Base-by-base conservation (phyloP, 2,113 vertebrate species). In the Tricholaema leucomelas region DNA sequence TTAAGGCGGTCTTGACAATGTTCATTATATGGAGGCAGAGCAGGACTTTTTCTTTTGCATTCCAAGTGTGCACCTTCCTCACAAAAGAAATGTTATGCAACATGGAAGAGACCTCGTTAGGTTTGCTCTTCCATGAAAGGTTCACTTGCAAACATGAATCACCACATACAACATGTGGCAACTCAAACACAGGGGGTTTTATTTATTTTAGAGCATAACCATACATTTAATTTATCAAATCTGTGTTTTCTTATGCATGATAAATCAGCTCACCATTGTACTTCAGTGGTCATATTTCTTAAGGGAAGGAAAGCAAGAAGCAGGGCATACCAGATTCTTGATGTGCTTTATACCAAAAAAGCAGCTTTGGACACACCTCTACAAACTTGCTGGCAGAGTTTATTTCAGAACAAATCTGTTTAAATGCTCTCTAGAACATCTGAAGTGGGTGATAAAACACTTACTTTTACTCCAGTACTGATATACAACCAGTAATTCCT, bases 391-490 rank as follows among this genome's bases (percentile, higher is more conserved):
- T 35, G 44, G 54, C 28, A 71, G 69, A 69, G 69, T 56, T 85
- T 30, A 87, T 88, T 95, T 92, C 70, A 64, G 91, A 83, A 88
- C 5, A 3, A 52, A 67, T 72, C 83, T 50, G 36, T 35, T 30
- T 28, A 75, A 94, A 83, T 88, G 24, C 52, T 44, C 30, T 40
- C 65, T 25, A 56, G 82, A 92, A 90, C 71, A 79, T 78, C 50
- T 87, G 75, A 76, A 84, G 94, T 87, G 84, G 42, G 14, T 77
- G 87, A 80, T 13, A 81, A 84, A 84, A 75, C 42, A 63, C 66
- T 56, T 92, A 92, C 83, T 96, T 95, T 94, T 87, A 88, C 93
- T 83, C 90, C 81, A 83, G 73, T 60, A 82, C 63, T 73, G 35
- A 84, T 77, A 74, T 80, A 76, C 54, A 85, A 91, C 88, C 87